Percentiles rank a stretch among this genome's conserved stretches.
phyloP scores from a whole-genome alignment of 1,140 invertebrate genomes.

The Caerostris darwini region DNA sequence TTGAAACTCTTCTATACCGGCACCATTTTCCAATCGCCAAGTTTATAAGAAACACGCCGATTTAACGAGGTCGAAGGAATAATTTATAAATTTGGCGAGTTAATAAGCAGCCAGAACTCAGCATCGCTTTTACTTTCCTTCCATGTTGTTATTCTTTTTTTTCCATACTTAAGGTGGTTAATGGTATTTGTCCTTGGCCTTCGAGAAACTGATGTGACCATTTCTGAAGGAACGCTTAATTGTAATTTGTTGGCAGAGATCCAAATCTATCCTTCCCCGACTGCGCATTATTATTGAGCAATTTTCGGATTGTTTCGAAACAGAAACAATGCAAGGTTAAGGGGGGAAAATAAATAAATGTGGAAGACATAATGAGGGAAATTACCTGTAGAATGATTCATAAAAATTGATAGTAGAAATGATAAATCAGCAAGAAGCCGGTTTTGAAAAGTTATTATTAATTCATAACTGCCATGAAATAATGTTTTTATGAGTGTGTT shows the following conservation, averaged over 20 bases:
- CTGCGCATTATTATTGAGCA: conserved; percentile 47
- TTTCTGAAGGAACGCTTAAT: conserved; percentile 1
- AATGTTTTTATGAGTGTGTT: background rate
- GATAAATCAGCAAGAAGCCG: background rate
- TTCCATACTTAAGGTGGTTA: background rate
- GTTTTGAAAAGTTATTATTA: background rate
- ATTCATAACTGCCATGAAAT: background rate
- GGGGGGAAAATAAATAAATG: background rate
- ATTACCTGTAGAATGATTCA: conserved; percentile 36
- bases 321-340: conserved; percentile 35
- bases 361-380: background rate
- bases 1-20: too few relatives aligned
- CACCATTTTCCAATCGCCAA: too few relatives aligned
- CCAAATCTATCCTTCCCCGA: conserved; percentile 27
- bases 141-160: background rate
- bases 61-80: background rate
- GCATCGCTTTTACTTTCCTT: background rate
- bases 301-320: conserved; percentile 42
- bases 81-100: background rate
- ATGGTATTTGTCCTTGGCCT: conserved; percentile 57
- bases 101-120: conserved; percentile 15
- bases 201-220: conserved; percentile 15
- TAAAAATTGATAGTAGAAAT: background rate
- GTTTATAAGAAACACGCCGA: too few relatives aligned
- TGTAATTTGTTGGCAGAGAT: conserved; percentile 32